These are phyloP conservation scores for Podarcis lilfordi DNA, from an alignment of 2,797 vertebrate genomes.

Conservation along the genomic window DNA sequence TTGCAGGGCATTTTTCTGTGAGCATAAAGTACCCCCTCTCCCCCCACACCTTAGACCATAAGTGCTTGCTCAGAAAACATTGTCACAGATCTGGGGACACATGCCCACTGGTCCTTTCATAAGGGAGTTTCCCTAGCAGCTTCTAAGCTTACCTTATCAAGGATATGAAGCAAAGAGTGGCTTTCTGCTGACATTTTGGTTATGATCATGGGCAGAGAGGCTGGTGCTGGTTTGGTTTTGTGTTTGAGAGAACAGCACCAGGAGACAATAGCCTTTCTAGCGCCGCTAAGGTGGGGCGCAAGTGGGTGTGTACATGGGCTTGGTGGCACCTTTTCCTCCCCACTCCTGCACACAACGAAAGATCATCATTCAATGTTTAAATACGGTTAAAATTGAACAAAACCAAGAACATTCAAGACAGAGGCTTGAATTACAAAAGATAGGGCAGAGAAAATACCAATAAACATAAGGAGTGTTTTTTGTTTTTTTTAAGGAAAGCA, in stretches of 20 bases:
- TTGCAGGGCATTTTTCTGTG: not conserved
- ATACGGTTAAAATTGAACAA: not conserved
- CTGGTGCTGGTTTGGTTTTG: not conserved
- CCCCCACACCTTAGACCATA: not conserved
- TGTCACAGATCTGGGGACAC: not conserved
- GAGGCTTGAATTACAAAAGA: not conserved
- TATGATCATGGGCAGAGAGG: no score
- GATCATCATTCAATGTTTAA: not conserved
- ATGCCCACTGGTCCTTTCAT: not conserved
- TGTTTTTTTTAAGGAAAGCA: no score
- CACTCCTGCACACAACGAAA: not conserved
- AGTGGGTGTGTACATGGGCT: not conserved
- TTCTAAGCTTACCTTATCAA: not conserved
- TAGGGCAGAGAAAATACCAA: no score
- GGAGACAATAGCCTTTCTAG: no score
- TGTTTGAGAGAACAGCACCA: no score
- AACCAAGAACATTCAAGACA: not conserved
- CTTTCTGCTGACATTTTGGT: not conserved
- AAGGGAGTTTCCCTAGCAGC: not conserved
- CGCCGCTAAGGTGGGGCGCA: not conserved
- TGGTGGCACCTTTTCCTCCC: not conserved
- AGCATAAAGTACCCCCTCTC: not conserved
- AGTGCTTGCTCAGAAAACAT: not conserved
- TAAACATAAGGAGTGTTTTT: not conserved
- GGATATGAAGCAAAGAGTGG: not conserved